Evolutionary conservation across 2,888 invertebrate genomes (phyloP), one percentile per base, ranked within the genome.

Genomic region (Drosophila cracens): DNA sequence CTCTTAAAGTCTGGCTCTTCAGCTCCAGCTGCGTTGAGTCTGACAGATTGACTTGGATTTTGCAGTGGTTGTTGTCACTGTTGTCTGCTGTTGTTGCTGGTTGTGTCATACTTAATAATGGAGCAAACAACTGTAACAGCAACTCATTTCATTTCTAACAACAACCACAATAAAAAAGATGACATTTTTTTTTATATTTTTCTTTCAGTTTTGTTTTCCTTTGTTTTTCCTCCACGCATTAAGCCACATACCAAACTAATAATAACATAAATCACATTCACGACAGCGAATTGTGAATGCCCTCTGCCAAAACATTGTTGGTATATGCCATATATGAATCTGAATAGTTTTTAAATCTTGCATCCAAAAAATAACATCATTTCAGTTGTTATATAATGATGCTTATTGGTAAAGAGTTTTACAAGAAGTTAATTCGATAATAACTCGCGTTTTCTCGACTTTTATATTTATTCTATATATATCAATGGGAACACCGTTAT

Each of bases 51-150:
- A 65, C 71, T 79, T 65, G 27, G 46, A 49, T 51, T 34, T 56
- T 52, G 76, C 16, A 40, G 64, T 48, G 21, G 13, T 61, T 52
- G 40, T 49, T 27, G 62, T 34, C 34, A 13, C 38, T 52, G 54
- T 40, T 36, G 59, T 34, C 29, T 54, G 49, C 10, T 46, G 53
- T 40, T 48, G 76, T 13, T 61, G 73, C 1, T 63, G 60, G 65
- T 77, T 79, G 79, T 79, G 78, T 79, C 79, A 79, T 69, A 79
- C 68, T 79, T 79, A 79, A 79, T 79, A 79, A 79, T 79, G 78
- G 73, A 59, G 68, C 80, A 79, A 73, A 57, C 72, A 79, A 79
- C 78, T 79, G 72, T 78, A 76, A 69, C 74, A 79, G 63, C 77
- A 64, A 77, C 78, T 78, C 63, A 77, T 70, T 74, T 63, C 66